Base-by-base conservation (phyloP, 1,140 invertebrate genomes). In the Palaemon carinicauda region DNA sequence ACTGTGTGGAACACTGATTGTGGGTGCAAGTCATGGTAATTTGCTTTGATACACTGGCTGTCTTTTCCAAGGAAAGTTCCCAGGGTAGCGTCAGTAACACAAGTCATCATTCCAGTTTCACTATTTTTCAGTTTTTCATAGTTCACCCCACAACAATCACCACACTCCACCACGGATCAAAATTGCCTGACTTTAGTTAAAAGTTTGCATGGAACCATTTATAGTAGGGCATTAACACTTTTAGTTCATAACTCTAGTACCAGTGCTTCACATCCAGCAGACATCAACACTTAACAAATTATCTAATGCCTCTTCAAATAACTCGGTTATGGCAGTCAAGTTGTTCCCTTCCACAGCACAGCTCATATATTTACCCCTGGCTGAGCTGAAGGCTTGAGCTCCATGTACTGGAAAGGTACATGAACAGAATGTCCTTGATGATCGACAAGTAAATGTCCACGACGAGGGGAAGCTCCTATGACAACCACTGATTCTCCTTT, bases 321-420 rank as follows among this genome's bases (percentile, higher is more conserved):
- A 21, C 24, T 51, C 15, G 17, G 7, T 27, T 19, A 5, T 24
- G 31, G 2, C 51, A 60, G 50, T 19, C 24, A 19, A 50, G 10
- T 53, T 52, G 4, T 15, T 51, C 19, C 1, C 21, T 50, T 29
- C 24, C 24, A 31, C 24, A 7, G 24, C 41, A 4, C 74, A 21
- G 19, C 24, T 33, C 77, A 82, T 29, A 87, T 87, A 53, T 82
- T 82, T 50, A 82, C 80, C 21, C 80, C 80, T 24, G 87, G 82
- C 82, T 83, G 82, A 60, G 65, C 75, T 27, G 83, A 85, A 41
- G 41, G 94, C 93, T 91, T 95, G 65, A 86, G 92, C 91, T 96
- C 95, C 92, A 97, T 93, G 91, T 95, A 96, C 91, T 97, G 96
- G 92, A 96, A 97, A 65, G 96, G 96, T 75, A 97, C 96, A 90